These are phyloP conservation scores for Venustoraphidia nigricollis DNA, from an alignment of 2,888 invertebrate species.

Conservation along the genomic window DNA sequence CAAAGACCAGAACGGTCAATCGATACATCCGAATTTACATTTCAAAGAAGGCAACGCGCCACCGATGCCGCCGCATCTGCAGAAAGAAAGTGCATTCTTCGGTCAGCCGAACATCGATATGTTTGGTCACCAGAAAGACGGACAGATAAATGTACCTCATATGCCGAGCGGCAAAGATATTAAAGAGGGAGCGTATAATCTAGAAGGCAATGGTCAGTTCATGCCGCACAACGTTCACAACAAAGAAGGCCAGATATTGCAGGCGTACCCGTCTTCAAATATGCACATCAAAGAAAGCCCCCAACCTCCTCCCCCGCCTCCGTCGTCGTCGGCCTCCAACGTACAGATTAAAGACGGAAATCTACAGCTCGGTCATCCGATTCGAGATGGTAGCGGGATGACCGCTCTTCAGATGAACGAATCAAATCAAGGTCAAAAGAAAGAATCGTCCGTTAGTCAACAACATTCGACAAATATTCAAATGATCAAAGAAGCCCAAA, in stretches of 20 bases:
- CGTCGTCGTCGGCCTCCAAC: slow-evolving; percentile 18
- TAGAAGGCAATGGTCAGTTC: slow-evolving; percentile 11
- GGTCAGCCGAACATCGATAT: slow-evolving; percentile 8
- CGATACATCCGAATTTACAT: too few species aligned
- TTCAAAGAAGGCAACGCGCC: slow-evolving; percentile 18
- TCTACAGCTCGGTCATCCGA: too few species aligned
- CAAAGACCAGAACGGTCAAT: too few species aligned
- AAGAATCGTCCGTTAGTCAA: too few species aligned
- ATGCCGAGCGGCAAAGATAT: slow-evolving; percentile 16
- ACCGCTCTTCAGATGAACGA: too few species aligned
- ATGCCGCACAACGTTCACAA: slow-evolving; percentile 19
- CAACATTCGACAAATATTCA: too few species aligned
- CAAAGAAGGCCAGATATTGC: slow-evolving; percentile 17
- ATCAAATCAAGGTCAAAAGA: too few species aligned
- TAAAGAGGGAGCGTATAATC: slow-evolving; percentile 1
- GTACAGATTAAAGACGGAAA: slow-evolving; percentile 17
- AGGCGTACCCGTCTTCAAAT: slow-evolving; percentile 20
- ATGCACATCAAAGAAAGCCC: slow-evolving; percentile 13
- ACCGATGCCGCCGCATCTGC: slow-evolving; percentile 3
- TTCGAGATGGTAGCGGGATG: too few species aligned
- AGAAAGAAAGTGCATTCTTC: slow-evolving; percentile 5
- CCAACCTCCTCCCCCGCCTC: slow-evolving; percentile 13
- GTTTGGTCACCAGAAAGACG: slow-evolving; percentile 16
- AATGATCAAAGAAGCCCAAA: slow-evolving; percentile 5
- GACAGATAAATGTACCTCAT: slow-evolving; percentile 12